Evolutionary conservation across 2,113 vertebrate genomes (phyloP).

Genomic region (Axis porcinus): DNA sequence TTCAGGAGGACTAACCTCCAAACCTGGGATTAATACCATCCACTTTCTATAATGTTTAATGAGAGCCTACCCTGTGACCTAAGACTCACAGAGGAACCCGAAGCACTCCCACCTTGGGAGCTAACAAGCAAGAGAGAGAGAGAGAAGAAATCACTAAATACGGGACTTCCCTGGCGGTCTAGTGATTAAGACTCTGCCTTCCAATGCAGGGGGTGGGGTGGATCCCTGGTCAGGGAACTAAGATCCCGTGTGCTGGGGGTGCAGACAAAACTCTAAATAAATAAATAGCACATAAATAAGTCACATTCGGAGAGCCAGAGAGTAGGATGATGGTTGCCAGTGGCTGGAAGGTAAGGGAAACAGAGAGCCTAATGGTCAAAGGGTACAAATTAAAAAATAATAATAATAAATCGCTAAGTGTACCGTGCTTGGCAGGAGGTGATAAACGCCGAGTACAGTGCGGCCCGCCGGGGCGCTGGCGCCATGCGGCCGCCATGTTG

Average conservation of each 20-base stretch:
- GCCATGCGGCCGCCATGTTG: rapidly evolving
- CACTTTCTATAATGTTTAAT: not conserved
- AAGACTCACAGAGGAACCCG: not conserved
- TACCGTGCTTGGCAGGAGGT: not conserved
- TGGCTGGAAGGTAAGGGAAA: not conserved
- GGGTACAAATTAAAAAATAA: rapidly evolving
- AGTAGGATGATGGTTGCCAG: not conserved
- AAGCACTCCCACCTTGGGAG: not conserved
- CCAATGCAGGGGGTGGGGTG: not conserved
- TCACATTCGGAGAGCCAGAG: not conserved
- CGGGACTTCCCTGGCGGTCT: not conserved
- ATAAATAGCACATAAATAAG: not conserved
- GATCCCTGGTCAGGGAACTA: not conserved
- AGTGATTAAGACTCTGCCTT: not conserved
- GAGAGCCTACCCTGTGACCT: not conserved
- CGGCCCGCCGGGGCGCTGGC: not conserved
- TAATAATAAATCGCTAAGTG: not conserved
- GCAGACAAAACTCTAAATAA: not conserved
- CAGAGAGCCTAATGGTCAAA: not conserved
- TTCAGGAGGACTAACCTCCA: not conserved
- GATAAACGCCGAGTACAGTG: not conserved
- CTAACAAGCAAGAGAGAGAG: not conserved
- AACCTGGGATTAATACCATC: not conserved
- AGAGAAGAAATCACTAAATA: not conserved
- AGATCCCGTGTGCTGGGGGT: not conserved